A percentile compares a stretch with the other conserved stretches of the same genome.
phyloP scores from a whole-genome alignment of 2,113 vertebrate species.

The Gymnarchus niloticus region DNA sequence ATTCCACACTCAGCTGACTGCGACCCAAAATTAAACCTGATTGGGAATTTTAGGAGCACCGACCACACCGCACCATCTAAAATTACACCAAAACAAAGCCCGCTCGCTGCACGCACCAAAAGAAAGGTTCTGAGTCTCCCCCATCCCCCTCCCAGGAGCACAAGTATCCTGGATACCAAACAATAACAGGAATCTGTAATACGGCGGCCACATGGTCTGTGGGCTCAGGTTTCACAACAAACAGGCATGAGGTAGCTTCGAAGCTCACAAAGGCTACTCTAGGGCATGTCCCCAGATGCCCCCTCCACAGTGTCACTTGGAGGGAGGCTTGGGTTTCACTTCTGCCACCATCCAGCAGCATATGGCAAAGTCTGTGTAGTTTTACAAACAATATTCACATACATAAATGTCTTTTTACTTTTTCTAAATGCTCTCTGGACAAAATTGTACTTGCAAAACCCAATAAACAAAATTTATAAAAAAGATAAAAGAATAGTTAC shows the following conservation, averaged over 20 bases:
- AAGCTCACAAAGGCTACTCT: not conserved
- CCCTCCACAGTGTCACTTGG: too few species aligned
- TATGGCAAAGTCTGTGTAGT: too few species aligned
- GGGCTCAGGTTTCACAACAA: constrained; percentile 92
- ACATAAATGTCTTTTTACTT: too few species aligned
- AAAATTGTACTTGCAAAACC: too few species aligned
- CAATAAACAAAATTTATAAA: too few species aligned
- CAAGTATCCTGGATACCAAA: constrained; percentile 68
- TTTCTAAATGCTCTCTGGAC: too few species aligned
- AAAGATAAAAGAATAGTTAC: too few species aligned
- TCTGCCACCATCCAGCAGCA: too few species aligned
- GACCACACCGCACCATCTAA: not conserved
- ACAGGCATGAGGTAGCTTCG: constrained; percentile 67
- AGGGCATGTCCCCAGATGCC: too few species aligned
- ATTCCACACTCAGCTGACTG: constrained; percentile 43
- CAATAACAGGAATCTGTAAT: too few species aligned
- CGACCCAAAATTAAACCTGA: constrained; percentile 66
- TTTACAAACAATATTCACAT: too few species aligned
- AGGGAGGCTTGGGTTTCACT: too few species aligned
- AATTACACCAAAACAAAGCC: constrained; percentile 5
- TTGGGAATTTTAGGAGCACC: constrained; percentile 40
- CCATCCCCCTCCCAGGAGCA: constrained; percentile 21
- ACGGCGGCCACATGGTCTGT: constrained; percentile 66
- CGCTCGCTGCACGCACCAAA: not conserved
- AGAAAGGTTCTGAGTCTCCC: not conserved